phyloP scores from a whole-genome alignment of 92 coral and sea anemone genomes.

The Pocillopora grandis region DNA sequence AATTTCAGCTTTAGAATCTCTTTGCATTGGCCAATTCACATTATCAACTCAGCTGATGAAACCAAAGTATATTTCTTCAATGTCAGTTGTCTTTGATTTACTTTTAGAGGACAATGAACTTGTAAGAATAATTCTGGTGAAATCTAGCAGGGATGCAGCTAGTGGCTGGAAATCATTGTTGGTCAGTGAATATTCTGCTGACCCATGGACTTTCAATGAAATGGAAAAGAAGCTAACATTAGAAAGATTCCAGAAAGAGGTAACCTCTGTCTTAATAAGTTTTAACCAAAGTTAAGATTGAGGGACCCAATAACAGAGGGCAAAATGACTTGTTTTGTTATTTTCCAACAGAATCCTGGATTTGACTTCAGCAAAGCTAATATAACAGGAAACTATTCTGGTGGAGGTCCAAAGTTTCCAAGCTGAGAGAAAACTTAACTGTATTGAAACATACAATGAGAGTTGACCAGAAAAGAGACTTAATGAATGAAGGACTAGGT shows the following conservation, averaged over 20 bases:
- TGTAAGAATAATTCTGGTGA: slow-evolving; percentile 78
- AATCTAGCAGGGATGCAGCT: slow-evolving; percentile 84
- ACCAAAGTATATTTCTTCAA: neutral
- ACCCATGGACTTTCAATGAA: slow-evolving; percentile 85
- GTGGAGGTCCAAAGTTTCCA: slow-evolving; percentile 92
- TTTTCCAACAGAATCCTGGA: slow-evolving; percentile 81
- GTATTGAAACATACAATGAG: neutral
- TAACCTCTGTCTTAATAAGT: neutral
- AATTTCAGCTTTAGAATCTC: no score
- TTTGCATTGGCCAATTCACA: no score
- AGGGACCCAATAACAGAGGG: neutral
- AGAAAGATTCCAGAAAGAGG: slow-evolving; percentile 98
- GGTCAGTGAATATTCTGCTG: slow-evolving; percentile 73
- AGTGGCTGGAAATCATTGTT: slow-evolving; percentile 95
- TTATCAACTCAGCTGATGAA: no score
- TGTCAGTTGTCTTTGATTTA: neutral
- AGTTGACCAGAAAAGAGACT: neutral
- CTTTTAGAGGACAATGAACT: slow-evolving; percentile 84
- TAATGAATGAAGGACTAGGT: no score
- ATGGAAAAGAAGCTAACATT: slow-evolving; percentile 97
- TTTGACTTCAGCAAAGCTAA: slow-evolving; percentile 98
- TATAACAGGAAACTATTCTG: slow-evolving; percentile 89
- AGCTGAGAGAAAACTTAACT: slow-evolving; percentile 21
- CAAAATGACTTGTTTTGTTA: neutral
- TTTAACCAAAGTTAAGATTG: neutral